phyloP scores from a whole-genome alignment of 2,888 invertebrate genomes.

The Volucella inanis region DNA sequence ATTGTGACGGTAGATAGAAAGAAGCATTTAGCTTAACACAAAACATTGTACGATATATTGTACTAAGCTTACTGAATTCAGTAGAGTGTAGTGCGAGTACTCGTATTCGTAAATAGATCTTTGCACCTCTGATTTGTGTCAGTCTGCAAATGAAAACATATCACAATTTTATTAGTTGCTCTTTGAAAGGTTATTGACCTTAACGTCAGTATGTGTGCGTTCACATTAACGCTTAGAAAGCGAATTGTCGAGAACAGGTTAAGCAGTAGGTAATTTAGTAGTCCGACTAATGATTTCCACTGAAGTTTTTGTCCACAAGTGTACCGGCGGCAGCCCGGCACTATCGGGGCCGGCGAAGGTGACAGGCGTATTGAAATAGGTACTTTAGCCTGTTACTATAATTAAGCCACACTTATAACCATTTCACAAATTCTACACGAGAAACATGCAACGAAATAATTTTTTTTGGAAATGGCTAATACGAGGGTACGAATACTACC shows the following conservation, averaged over 20 bases:
- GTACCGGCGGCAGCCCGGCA: too few species aligned
- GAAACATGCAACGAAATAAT: conserved; percentile 9
- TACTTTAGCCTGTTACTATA: conserved; percentile 4
- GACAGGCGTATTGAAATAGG: neutral
- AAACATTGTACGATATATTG: too few species aligned
- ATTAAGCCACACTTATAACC: neutral
- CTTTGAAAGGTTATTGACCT: conserved; percentile 42
- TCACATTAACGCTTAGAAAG: conserved; percentile 15
- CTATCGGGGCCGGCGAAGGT: too few species aligned
- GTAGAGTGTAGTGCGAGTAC: neutral
- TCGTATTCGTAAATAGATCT: neutral
- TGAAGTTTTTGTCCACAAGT: too few species aligned
- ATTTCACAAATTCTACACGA: conserved; percentile 23
- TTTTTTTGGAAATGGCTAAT: conserved; percentile 37
- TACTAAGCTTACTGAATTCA: neutral
- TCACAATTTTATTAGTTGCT: conserved; percentile 14
- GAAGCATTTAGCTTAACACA: conserved; percentile 6
- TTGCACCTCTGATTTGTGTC: conserved; percentile 7
- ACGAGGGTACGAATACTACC: neutral
- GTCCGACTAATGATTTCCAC: too few species aligned
- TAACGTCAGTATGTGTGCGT: conserved; percentile 8
- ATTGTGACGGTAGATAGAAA: conserved; percentile 7
- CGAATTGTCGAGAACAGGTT: neutral
- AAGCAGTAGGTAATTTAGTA: too few species aligned
- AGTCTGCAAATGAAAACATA: neutral